These are phyloP conservation scores for Taurulus bubalis DNA, from an alignment of 2,113 vertebrate species.

Conservation along the genomic window DNA sequence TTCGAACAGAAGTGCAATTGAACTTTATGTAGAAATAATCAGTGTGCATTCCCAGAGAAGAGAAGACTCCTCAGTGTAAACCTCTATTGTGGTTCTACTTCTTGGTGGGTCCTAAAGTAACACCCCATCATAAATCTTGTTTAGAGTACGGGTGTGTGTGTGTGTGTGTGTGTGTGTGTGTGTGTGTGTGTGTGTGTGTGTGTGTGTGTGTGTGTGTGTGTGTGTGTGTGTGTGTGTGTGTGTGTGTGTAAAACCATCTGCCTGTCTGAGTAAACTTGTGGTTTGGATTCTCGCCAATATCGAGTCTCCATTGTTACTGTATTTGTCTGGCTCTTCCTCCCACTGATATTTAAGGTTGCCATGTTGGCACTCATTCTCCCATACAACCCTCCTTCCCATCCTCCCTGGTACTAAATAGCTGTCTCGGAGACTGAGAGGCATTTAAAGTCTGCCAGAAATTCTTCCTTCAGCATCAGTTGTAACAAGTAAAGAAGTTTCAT, in stretches of 20 bases:
- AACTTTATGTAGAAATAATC: conserved; percentile 71
- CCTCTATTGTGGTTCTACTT: conserved; percentile 68
- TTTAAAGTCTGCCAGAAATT: conserved; percentile 54
- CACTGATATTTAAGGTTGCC: conserved; percentile 70
- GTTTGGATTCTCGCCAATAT: conserved; percentile 70
- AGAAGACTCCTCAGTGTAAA: conserved; percentile 59
- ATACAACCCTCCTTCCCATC: not conserved
- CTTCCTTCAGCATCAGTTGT: conserved; percentile 24
- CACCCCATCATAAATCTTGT: conserved; percentile 69
- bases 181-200: conserved; percentile 53
- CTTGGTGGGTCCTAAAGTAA: conserved; percentile 80
- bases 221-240: conserved; percentile 51
- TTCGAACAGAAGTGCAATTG: conserved; percentile 50
- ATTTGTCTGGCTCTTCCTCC: conserved; percentile 70
- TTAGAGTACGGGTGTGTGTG: conserved; percentile 25
- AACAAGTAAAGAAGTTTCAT: too few relatives aligned
- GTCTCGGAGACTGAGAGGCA: conserved; percentile 27
- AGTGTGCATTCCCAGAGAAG: conserved; percentile 71
- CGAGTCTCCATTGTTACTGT: conserved; percentile 66
- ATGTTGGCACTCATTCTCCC: conserved; percentile 56
- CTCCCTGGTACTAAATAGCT: conserved; percentile 41
- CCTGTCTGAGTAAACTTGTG: conserved; percentile 68
- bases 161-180: conserved; percentile 37
- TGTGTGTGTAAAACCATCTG: conserved; percentile 61
- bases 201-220: conserved; percentile 37